phyloP scores from a whole-genome alignment of 2,888 invertebrate genomes.

The Melipona bicolor region DNA sequence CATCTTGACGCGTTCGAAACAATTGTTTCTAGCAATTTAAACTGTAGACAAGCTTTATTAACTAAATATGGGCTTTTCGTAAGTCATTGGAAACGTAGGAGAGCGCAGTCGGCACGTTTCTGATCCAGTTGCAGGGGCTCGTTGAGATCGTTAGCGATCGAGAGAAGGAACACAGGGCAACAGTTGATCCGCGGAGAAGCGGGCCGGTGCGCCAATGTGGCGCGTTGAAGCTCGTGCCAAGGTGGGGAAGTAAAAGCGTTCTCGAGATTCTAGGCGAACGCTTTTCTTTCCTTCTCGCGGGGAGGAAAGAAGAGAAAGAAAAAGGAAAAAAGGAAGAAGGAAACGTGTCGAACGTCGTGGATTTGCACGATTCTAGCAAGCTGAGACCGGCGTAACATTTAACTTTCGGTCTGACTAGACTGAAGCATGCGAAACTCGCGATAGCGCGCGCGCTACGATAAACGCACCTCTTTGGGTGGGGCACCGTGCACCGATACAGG shows the following conservation, averaged over 20 bases:
- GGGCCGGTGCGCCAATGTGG: slow-evolving; percentile 30
- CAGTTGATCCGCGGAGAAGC: slow-evolving; percentile 17
- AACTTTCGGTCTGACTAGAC: slow-evolving; percentile 42
- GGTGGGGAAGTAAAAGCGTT: slow-evolving; percentile 62
- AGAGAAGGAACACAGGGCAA: slow-evolving; percentile 14
- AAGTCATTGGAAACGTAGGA: background rate
- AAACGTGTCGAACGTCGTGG: slow-evolving; percentile 49
- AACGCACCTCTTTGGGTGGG: slow-evolving; percentile 38
- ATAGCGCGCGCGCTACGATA: slow-evolving; percentile 2
- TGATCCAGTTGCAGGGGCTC: slow-evolving; percentile 42
- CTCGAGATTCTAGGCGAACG: slow-evolving; percentile 57
- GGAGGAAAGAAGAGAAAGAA: too few relatives aligned
- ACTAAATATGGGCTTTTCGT: too few relatives aligned
- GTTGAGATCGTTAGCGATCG: slow-evolving; percentile 21
- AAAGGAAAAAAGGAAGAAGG: slow-evolving; percentile 39
- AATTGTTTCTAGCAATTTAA: too few relatives aligned
- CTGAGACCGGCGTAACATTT: slow-evolving; percentile 82
- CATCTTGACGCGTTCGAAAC: too few relatives aligned
- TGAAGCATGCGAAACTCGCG: slow-evolving; percentile 33
- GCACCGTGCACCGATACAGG: slow-evolving; percentile 35
- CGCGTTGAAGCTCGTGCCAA: slow-evolving; percentile 20
- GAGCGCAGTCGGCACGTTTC: slow-evolving; percentile 55
- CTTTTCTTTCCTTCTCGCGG: slow-evolving; percentile 51
- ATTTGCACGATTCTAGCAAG: slow-evolving; percentile 39
- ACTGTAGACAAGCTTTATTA: too few relatives aligned